Evolutionary conservation across 2,797 vertebrate species (phyloP).

Genomic region (Alauda arvensis): DNA sequence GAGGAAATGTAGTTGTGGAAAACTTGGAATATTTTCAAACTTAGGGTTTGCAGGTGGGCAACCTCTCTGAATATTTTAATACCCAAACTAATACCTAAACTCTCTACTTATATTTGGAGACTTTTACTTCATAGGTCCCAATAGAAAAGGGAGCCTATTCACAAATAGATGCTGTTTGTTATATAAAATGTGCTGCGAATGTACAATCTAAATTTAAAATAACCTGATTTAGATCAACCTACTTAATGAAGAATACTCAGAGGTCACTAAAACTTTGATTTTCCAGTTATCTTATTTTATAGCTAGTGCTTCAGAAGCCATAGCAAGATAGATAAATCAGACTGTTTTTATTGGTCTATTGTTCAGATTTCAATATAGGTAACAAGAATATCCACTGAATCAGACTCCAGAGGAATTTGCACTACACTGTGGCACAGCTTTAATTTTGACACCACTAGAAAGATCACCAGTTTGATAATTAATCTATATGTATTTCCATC

Average conservation of each 20-base stretch:
- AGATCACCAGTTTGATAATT: conserved; percentile 55
- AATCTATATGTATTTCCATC: conserved; percentile 27
- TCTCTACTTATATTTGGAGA: neutral
- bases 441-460: conserved; percentile 62
- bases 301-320: conserved; percentile 66
- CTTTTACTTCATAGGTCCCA: neutral
- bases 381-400: conserved; percentile 58
- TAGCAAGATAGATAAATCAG: conserved; percentile 72
- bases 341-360: conserved; percentile 69
- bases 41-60: neutral
- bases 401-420: conserved; percentile 55
- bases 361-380: conserved; percentile 55
- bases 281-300: conserved; percentile 75
- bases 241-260: conserved; percentile 68
- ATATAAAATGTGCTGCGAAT: conserved; percentile 55
- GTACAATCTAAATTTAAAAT: conserved; percentile 68
- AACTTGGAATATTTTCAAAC: neutral
- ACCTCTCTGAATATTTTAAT: neutral
- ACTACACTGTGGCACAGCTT: conserved; percentile 15
- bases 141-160: conserved; percentile 19
- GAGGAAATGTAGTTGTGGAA: neutral
- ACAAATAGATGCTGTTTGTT: conserved; percentile 48
- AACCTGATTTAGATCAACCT: conserved; percentile 63
- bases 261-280: conserved; percentile 74
- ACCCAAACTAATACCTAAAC: too few species aligned